Evolutionary conservation across 2,888 invertebrate genomes (phyloP), one percentile per base, ranked within the genome.

Genomic region (Ypsolopha scabrella): DNA sequence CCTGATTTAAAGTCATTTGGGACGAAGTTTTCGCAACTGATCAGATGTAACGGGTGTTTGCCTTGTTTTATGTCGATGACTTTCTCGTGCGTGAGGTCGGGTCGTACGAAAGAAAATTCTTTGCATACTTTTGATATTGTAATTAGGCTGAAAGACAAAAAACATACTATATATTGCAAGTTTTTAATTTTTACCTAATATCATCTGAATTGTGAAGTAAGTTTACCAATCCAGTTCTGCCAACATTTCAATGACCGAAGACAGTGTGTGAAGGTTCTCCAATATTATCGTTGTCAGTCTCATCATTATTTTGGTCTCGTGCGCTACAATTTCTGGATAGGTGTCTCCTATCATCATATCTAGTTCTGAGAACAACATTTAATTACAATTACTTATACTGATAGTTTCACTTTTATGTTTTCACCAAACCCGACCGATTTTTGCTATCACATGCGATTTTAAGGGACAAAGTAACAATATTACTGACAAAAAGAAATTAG

Each of bases 291-390:
- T 75, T 7, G 92, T 89, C 44, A 94, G 78, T 9, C 89, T 75
- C 68, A 91, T 86, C 88, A 95, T 91, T 62, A 96, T 93, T 52
- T 90, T 83, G 4, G 92, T 92, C 79, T 97, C 95, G 59, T 92
- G 91, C 54, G 93, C 93, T 61, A 91, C 90, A 63, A 96, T 94
- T 67, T 93, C 92, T 9, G 91, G 88, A 63, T 92, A 90, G 39
- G 93, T 90, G 75, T 96, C 94, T 39, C 96, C 96, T 54, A 95
- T 83, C 58, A 90, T 82, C 54, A 87, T 76, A 72, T 97, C 96
- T 61, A 96, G 68, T 68, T 94, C 94, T 90, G 55, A 7, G 55
- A 51, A 2, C 24, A 6, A 33, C 2, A 24, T 11, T 38, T 38
- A 38, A n/a, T 8, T 38, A 2, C 2, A 38, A 2, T 38, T 10